Conservation (phyloP, 1,140 invertebrate species). For the Pygmarrhopalites habei region DNA sequence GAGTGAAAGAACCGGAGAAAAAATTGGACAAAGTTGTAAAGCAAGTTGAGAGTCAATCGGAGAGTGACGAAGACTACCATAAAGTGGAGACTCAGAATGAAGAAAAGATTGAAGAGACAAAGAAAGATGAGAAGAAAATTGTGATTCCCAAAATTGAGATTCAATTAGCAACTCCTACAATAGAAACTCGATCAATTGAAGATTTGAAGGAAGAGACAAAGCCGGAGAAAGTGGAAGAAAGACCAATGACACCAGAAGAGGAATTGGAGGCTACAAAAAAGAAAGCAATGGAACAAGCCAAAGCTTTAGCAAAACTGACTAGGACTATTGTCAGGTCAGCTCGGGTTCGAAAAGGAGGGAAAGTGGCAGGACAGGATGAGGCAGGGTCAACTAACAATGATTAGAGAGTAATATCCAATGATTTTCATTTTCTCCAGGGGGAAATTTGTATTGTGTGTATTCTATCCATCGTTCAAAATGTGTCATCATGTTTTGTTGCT, state of each 20-base stretch:
- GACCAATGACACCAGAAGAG: not conserved
- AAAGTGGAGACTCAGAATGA: not conserved
- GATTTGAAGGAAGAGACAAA: not conserved
- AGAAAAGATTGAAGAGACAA: not conserved
- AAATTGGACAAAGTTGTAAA: not conserved
- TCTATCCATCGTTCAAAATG: not conserved
- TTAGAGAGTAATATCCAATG: not conserved
- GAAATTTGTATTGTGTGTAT: not conserved
- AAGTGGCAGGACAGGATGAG: not conserved
- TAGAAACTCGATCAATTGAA: not conserved
- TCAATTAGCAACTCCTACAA: not conserved
- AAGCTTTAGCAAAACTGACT: slow-evolving; percentile 14
- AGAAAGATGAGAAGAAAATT: not conserved
- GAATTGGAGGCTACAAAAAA: not conserved
- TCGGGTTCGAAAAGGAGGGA: slow-evolving; percentile 12
- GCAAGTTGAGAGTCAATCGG: not conserved
- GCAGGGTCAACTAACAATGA: not conserved
- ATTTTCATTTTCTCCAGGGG: not conserved
- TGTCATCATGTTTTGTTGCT: too few relatives aligned
- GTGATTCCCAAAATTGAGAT: not conserved
- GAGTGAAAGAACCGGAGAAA: too few relatives aligned
- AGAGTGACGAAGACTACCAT: not conserved
- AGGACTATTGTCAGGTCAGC: slow-evolving; percentile 17
- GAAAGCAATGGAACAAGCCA: slow-evolving; percentile 3
- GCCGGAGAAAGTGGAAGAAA: not conserved